phyloP scores from a whole-genome alignment of 2,797 vertebrate genomes.

The Molossus molossus region DNA sequence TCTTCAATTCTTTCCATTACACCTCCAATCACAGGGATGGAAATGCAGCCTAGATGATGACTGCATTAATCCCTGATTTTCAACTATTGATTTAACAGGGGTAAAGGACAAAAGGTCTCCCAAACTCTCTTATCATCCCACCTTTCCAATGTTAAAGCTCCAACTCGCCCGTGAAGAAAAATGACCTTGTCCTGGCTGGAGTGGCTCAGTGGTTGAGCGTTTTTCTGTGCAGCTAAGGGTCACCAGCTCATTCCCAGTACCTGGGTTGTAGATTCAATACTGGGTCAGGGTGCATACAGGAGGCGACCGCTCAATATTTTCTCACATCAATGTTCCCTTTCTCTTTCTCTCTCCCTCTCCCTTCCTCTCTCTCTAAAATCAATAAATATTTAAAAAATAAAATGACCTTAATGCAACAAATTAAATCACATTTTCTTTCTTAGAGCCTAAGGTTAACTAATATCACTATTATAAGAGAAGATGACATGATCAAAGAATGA shows the following conservation, averaged over 20 bases:
- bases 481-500: conserved; percentile 51
- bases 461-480: conserved; percentile 16
- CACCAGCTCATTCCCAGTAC: no score
- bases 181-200: neutral
- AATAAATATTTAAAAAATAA: neutral
- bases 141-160: neutral
- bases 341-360: no score
- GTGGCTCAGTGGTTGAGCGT: no score
- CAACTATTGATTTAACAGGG: conserved; percentile 23
- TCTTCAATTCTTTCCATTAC: conserved; percentile 44
- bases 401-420: conserved; percentile 46
- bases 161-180: conserved; percentile 28
- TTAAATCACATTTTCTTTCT: conserved; percentile 48
- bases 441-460: conserved; percentile 46
- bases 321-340: no score
- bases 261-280: no score
- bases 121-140: neutral
- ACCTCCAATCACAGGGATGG: neutral
- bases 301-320: no score
- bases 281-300: no score
- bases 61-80: neutral
- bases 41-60: neutral
- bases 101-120: neutral
- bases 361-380: no score
- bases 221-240: no score